A percentile compares a stretch with the other conserved stretches of the same genome.
These are phyloP conservation scores for Sternotherus odoratus DNA, from an alignment of 2,797 vertebrate species.

Conservation along the genomic window DNA sequence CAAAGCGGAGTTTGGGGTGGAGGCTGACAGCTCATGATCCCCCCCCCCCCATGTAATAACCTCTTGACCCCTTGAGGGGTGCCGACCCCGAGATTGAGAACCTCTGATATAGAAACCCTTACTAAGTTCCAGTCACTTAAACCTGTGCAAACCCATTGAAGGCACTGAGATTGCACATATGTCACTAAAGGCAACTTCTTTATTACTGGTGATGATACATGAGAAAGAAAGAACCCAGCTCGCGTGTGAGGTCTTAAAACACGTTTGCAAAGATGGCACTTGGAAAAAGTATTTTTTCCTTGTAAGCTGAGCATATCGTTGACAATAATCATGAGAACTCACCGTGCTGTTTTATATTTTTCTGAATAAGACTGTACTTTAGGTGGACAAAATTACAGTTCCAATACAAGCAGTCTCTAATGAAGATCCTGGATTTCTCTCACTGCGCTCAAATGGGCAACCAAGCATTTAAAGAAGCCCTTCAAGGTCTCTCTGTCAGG, in stretches of 20 bases:
- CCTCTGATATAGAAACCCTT: background rate
- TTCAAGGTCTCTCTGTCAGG: background rate
- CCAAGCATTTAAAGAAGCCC: rapidly evolving
- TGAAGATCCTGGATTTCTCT: background rate
- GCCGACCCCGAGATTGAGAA: too few species aligned
- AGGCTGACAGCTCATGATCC: too few species aligned
- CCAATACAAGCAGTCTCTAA: background rate
- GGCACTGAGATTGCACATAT: background rate
- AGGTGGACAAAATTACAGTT: background rate
- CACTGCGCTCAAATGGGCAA: rapidly evolving
- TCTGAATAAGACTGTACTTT: background rate
- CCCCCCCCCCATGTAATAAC: too few species aligned
- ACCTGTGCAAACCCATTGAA: background rate
- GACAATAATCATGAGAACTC: background rate
- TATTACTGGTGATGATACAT: background rate
- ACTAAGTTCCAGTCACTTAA: background rate
- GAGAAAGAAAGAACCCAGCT: background rate
- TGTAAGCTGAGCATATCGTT: rapidly evolving
- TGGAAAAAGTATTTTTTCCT: background rate
- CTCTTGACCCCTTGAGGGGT: too few species aligned
- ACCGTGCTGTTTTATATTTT: background rate
- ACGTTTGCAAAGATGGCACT: rapidly evolving
- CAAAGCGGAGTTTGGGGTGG: too few species aligned
- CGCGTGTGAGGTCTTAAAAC: background rate
- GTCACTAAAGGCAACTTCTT: background rate